These are phyloP conservation scores for Apogon hyalosoma DNA, from an alignment of 2,797 vertebrate species.

Conservation along the genomic window DNA sequence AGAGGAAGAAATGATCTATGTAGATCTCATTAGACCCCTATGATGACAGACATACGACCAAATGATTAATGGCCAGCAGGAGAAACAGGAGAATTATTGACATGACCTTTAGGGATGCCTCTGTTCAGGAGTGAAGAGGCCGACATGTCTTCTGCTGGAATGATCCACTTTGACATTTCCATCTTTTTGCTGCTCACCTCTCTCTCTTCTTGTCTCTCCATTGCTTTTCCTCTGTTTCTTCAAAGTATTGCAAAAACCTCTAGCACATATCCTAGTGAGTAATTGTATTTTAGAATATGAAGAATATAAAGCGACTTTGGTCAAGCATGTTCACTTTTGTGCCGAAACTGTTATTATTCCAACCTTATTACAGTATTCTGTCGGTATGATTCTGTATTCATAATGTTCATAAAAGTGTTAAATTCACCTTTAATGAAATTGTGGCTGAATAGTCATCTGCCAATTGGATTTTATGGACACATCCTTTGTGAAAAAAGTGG, in stretches of 20 bases:
- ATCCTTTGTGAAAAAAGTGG: constrained; percentile 48
- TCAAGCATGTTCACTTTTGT: constrained; percentile 12
- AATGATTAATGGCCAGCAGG: constrained; percentile 80
- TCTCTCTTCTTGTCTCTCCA: constrained; percentile 2
- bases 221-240: constrained; percentile 1
- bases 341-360: constrained; percentile 34
- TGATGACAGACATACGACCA: constrained; percentile 75
- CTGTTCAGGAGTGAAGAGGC: constrained; percentile 61
- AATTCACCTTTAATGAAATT: constrained; percentile 57
- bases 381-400: constrained; percentile 44
- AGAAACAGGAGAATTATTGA: constrained; percentile 81
- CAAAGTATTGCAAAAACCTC: constrained; percentile 36
- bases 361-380: constrained; percentile 18
- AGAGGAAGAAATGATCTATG: constrained; percentile 77
- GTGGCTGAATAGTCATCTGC: constrained; percentile 58
- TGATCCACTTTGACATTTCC: constrained; percentile 74
- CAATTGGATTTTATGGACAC: constrained; percentile 61
- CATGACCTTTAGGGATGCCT: constrained; percentile 81
- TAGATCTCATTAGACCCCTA: constrained; percentile 80
- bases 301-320: constrained; percentile 30
- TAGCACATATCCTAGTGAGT: not conserved
- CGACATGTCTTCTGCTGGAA: constrained; percentile 61
- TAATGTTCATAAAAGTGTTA: constrained; percentile 45
- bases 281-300: constrained; percentile 26
- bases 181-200: constrained; percentile 46